phyloP scores from a whole-genome alignment of 2,888 invertebrate genomes.

The Latrodectus hesperus region DNA sequence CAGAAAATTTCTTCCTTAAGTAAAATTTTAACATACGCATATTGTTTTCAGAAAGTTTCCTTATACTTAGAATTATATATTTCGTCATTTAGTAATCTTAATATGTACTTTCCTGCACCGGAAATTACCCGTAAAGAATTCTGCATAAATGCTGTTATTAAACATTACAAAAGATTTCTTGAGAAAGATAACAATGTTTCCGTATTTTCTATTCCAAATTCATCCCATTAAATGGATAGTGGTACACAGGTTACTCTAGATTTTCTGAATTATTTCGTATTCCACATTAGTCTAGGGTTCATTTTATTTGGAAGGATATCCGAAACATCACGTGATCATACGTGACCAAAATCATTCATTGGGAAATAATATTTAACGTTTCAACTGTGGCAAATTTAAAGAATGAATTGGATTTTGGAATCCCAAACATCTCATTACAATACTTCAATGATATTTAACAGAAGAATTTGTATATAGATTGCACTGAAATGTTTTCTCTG shows the following conservation, averaged over 20 bases:
- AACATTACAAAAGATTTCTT: conserved; percentile 14
- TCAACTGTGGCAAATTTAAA: neutral
- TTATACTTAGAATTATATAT: no score
- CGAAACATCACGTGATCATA: conserved; percentile 59
- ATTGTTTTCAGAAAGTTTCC: no score
- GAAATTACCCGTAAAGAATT: conserved; percentile 26
- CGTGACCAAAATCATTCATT: conserved; percentile 45
- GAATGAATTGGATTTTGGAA: neutral
- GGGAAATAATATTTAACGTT: conserved; percentile 2
- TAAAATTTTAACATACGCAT: no score
- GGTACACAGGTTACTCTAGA: conserved; percentile 8
- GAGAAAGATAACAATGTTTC: conserved; percentile 34
- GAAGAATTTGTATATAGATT: neutral
- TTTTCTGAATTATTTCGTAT: conserved; percentile 47
- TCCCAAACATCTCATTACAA: neutral
- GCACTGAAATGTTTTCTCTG: no score
- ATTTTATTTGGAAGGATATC: conserved; percentile 39
- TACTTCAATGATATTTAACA: neutral
- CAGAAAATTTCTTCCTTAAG: no score
- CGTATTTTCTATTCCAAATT: conserved; percentile 21
- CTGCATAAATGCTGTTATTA: conserved; percentile 12
- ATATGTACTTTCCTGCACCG: neutral
- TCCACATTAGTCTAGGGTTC: conserved; percentile 27
- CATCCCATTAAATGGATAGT: conserved; percentile 43
- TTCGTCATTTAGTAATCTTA: neutral